Conservation (phyloP, 2,888 invertebrate species). For the Amblyjoppa fuscipennis region DNA sequence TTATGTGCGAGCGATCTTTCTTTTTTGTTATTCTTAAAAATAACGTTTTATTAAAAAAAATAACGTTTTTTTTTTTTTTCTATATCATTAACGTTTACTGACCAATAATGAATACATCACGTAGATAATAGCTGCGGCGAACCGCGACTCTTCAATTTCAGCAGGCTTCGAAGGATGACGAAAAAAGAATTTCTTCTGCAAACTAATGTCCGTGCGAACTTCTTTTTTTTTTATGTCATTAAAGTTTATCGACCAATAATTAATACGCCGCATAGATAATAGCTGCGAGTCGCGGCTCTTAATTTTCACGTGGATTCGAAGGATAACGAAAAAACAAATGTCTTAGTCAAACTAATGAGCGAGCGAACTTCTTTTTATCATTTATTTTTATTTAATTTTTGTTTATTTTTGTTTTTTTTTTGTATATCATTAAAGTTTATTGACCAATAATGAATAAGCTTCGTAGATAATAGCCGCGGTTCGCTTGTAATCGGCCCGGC, state of each 20-base stretch:
- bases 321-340: too few relatives aligned
- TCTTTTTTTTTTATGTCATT: neutral
- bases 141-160: neutral
- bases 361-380: neutral
- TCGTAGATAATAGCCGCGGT: constrained; percentile 35
- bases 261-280: constrained; percentile 25
- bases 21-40: neutral
- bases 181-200: too few relatives aligned
- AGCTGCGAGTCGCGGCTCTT: constrained; percentile 12
- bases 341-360: too few relatives aligned
- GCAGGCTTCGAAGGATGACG: too few relatives aligned
- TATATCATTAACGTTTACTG: constrained; percentile 2
- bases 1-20: too few relatives aligned
- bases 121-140: constrained; percentile 28
- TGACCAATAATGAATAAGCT: constrained; percentile 12
- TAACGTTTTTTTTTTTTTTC: neutral
- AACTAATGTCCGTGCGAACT: too few relatives aligned
- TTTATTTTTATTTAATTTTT: neutral
- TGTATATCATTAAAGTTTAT: constrained; percentile 5
- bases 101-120: constrained; percentile 12
- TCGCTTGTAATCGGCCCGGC: constrained; percentile 15
- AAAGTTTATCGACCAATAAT: constrained; percentile 17
- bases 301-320: too few relatives aligned
- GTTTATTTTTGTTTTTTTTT: neutral
- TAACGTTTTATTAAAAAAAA: too few relatives aligned